A percentile compares a stretch with the other conserved stretches of the same genome.
These are phyloP conservation scores for Leucopternis melanops DNA, from an alignment of 2,113 vertebrate species.

Conservation along the genomic window DNA sequence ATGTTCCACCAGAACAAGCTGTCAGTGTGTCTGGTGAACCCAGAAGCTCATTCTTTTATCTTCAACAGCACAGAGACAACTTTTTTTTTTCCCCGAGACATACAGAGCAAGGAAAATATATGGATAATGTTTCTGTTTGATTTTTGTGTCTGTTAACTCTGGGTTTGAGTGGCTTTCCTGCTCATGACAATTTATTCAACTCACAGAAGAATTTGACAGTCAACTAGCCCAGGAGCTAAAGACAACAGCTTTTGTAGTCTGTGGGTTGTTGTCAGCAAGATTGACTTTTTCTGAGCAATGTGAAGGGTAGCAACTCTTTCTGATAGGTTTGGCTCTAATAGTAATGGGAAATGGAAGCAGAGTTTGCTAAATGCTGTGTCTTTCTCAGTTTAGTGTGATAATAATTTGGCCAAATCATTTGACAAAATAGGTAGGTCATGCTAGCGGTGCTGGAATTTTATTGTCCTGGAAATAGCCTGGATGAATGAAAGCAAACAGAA, in stretches of 20 bases:
- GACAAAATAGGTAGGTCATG: no score
- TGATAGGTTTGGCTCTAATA: not conserved
- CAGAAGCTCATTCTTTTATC: slow-evolving; percentile 9
- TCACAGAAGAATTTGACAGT: not conserved
- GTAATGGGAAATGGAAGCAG: not conserved
- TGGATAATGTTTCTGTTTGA: not conserved
- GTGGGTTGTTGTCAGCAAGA: not conserved
- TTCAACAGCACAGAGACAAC: not conserved
- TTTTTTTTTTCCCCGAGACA: rapidly evolving
- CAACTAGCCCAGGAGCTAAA: not conserved
- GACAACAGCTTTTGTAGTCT: not conserved
- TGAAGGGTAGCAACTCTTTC: not conserved
- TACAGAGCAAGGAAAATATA: not conserved
- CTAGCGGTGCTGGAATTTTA: not conserved
- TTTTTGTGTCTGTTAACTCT: not conserved
- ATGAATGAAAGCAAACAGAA: not conserved
- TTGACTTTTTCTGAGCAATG: not conserved
- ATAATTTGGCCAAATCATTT: not conserved
- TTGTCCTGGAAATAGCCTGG: not conserved
- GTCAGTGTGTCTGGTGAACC: slow-evolving; percentile 6
- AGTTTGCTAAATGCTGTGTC: not conserved
- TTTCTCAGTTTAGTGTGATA: not conserved
- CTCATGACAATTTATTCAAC: not conserved
- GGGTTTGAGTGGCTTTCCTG: not conserved
- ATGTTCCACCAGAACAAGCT: not conserved